Base-by-base conservation (phyloP, 1,140 invertebrate genomes). In the Saccostrea echinata region DNA sequence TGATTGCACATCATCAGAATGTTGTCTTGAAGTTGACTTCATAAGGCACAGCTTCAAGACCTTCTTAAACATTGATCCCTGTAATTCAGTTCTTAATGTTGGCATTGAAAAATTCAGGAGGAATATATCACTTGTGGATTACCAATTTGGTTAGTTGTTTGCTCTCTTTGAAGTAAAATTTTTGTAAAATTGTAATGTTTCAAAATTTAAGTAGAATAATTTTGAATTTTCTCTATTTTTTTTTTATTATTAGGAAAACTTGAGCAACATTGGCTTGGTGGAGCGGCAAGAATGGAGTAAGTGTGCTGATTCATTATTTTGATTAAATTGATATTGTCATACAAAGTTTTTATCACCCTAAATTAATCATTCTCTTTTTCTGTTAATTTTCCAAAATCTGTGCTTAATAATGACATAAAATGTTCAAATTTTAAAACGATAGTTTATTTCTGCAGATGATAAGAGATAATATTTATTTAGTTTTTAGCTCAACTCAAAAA, bases 41-140 rank as follows among this genome's bases (percentile, higher is more conserved):
- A 52, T 91, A 33, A 61, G 71, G 16, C 87, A 86, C 30, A 86
- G 53, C 3, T 87, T 91, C 24, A 68, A 84, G 21, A 82, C 82
- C 27, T 88, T 84, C 51, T 52, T 90, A 2, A 71, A 88, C 51
- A 43, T 91, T 6, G 85, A 91, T 30, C 61, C 88, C 6, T 91
- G 91, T 64, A 84, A 53, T 4, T 82, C 82, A 33, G 85, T 81
- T 27, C 52, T 91, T 9, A 84, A 30, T 24, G 83, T 88, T 16
- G 88, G 88, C 21, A 91, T 91, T 55, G 91, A 91, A 27, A 90
- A 86, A 18, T 76, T 88, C 21, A 12, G 9, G 53, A 85, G 87
- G 33, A 76, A 88, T 27, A 64, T 88, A 1, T 88, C 87, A 13
- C 55, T 88, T 0, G 83, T 76, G 12, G 80, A 81, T 61, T 85